Base-by-base conservation (phyloP, 2,797 vertebrate genomes). In the Apogon hyalosoma region DNA sequence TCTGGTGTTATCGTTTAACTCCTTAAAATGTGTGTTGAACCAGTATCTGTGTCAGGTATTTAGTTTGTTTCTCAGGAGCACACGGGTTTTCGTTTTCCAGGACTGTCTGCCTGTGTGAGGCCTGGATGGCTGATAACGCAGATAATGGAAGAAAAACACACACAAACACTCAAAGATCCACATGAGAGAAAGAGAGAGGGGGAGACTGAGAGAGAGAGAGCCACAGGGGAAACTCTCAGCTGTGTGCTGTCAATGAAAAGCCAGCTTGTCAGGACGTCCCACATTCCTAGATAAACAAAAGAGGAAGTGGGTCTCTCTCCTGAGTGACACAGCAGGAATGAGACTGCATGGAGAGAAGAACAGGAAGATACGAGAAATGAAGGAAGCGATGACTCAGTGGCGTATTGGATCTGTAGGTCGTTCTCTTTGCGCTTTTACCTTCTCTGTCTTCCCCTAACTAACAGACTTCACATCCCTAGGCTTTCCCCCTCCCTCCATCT, bases 271-370 rank as follows among this genome's bases (percentile, higher is more conserved):
- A 85, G 85, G 86, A 89, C 65, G 79, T 86, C 83, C 87, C 83
- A 85, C 91, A 92, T 92, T 93, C 88, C 87, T 83, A 69, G 65
- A 84, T 63, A 76, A 87, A 90, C 87, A 90, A 91, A 85, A 77
- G 83, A 69, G 80, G 87, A 90, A 90, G 87, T 86, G 69, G 67
- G 80, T 87, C 82, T 65, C 39, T 75, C 36, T 81, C 46, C 49
- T 67, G 49, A 49, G 80, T 79, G 77, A 82, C 87, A 77, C 77
- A 66, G 64, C 70, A 61, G 82, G 75, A 75, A 48, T 40, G 56
- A 19, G 51, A 21, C 69, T 3, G 54, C 19, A 10, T 24, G 46
- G 75, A 59, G 63, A 66, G 68, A 65, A 28, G 46, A 74, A 55
- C 40, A 36, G 51, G 46, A 11, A 41, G 69, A 63, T 24, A 24